Evolutionary conservation across 2,888 invertebrate species (phyloP), one percentile per base, ranked within the genome.

Genomic region (Epistrophe grossulariae): DNA sequence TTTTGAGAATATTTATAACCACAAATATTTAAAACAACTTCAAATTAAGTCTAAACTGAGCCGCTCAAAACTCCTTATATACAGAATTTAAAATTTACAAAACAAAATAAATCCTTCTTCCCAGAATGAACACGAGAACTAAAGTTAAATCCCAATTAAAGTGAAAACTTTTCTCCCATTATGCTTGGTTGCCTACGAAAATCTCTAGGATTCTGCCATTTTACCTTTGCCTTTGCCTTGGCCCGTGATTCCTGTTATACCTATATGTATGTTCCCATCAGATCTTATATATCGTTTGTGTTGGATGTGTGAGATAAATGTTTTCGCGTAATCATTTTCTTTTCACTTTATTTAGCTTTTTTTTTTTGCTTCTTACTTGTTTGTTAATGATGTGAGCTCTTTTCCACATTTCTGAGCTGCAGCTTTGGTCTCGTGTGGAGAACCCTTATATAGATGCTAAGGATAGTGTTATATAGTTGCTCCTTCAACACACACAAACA

Each of bases 281-380:
- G 43, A 72, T 60, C 64, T 73, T 55, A n/a, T 62, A 62, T 35
- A 35, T 64, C 31, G 13, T 57, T 57, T 50, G 40, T 82, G 68
- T 74, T 85, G 85, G 60, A 79, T 82, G 71, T 85, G 70, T 79
- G 85, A 85, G 85, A 85, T 85, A 85, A 85, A 85, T 85, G 85
- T 66, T 85, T 85, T 85, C 85, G 79, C 85, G 81, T 85, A 85
- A 85, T 85, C 85, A 82, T 85, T 85, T 85, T 82, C 82, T 43
- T 78, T 82, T 85, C 85, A 82, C 85, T 79, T 85, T 79, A 70
- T 82, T 52, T 38, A 15, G 52, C 24, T 17, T 35, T 35, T 66
- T 66, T 50, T 66, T 48, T 10, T 35, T 38, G 7, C 7, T 8
- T 48, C 2, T 43, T 48, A 45, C 50, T 38, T 52, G 35, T 70